phyloP scores from a whole-genome alignment of 2,888 invertebrate genomes.

The Drosophila longiperda region DNA sequence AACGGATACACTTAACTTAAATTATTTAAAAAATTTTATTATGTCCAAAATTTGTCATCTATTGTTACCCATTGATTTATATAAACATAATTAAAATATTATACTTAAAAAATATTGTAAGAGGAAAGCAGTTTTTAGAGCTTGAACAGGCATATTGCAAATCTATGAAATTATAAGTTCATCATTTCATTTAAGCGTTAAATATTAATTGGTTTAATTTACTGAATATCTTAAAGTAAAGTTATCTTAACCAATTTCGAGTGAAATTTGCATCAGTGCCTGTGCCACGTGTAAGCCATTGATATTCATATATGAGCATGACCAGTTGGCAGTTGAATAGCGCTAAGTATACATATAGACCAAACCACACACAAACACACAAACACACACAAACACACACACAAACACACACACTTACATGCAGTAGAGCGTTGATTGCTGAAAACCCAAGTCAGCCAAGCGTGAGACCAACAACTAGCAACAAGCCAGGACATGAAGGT shows the following conservation, averaged over 20 bases:
- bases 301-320: slow-evolving; percentile 66
- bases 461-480: slow-evolving; percentile 77
- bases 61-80: too few species aligned
- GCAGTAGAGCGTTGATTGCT: slow-evolving; percentile 70
- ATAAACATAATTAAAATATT: too few species aligned
- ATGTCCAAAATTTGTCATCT: too few species aligned
- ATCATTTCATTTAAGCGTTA: background rate
- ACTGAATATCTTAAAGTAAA: background rate
- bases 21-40: background rate
- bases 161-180: background rate
- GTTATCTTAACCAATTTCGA: background rate
- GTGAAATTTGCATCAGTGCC: slow-evolving; percentile 22
- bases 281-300: slow-evolving; percentile 46
- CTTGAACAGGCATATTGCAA: background rate
- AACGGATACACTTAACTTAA: too few species aligned
- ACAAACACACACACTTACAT: slow-evolving; percentile 5
- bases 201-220: background rate
- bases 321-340: slow-evolving; percentile 73
- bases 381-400: slow-evolving; percentile 3
- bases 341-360: slow-evolving; percentile 67
- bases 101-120: too few species aligned
- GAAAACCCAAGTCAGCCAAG: slow-evolving; percentile 77
- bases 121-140: background rate
- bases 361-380: slow-evolving; percentile 17
- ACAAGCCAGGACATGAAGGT: slow-evolving; percentile 52